phyloP scores from a whole-genome alignment of 2,113 vertebrate species.

The Atrichornis clamosus region DNA sequence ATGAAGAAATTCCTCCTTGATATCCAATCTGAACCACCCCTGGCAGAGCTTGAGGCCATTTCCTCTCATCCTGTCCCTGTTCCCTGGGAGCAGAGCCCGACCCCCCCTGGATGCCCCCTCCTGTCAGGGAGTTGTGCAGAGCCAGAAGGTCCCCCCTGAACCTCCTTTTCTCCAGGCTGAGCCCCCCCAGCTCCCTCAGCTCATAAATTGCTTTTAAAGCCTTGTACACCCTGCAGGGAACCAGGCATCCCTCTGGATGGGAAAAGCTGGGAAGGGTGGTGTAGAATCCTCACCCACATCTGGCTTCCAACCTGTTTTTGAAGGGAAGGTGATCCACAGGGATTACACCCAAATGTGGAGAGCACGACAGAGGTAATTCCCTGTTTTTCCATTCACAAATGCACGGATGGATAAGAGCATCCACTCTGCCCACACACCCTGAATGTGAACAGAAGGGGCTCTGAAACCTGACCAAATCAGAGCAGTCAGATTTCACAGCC shows the following conservation, averaged over 20 bases:
- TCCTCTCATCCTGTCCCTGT: accelerated
- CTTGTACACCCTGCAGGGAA: neutral
- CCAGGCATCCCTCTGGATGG: neutral
- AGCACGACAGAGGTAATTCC: neutral
- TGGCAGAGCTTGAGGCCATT: accelerated
- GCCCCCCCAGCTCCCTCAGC: neutral
- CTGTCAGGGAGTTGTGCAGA: neutral
- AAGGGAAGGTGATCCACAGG: neutral
- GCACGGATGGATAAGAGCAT: neutral
- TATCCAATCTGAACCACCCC: accelerated
- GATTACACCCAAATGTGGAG: accelerated
- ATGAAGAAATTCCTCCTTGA: neutral
- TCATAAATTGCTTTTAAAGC: neutral
- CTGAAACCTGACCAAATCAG: neutral
- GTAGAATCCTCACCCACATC: neutral
- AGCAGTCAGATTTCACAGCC: neutral
- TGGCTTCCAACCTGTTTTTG: neutral
- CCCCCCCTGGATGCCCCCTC: accelerated
- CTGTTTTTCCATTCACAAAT: neutral
- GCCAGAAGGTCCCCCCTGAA: neutral
- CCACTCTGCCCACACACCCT: neutral
- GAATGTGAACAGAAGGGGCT: neutral
- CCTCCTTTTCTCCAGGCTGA: neutral
- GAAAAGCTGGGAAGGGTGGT: neutral
- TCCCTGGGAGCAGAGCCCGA: neutral